Evolutionary conservation across 37 sponge, comb jelly and placozoan species (phyloP), one percentile per base, ranked within the genome.

Genomic region (Theonella swinhoei): DNA sequence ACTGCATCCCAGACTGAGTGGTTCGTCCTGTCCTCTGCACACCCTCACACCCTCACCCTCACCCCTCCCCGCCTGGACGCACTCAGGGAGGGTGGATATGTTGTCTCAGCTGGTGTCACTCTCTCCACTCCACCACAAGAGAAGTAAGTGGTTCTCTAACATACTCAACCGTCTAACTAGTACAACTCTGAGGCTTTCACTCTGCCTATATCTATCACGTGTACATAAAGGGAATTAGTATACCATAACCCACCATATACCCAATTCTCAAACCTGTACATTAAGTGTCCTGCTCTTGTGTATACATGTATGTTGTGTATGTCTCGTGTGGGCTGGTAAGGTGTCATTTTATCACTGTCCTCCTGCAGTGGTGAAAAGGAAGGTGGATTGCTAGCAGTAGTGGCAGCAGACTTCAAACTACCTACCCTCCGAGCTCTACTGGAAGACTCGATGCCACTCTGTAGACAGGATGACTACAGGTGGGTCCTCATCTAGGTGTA

Each of bases 381-480:
- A 20, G 68, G 74, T 24, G 63, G 25, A 0, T n/a, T 42, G 0
- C 47, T 73, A 1, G 64, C 80, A 30, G 87, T 87, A 54, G 68
- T 87, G 33, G 72, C 87, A 8, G 80, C 74, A 24, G 80, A 87
- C 29, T 30, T 79, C 37, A 87, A 74, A 26, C 60, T 74, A 1
- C 37, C 26, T 22, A 79, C 87, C 24, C 60, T 87, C n/a, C 23
- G 74, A 64, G 74, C 32, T 11, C 62, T 80, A 22, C 29, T 87
- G 28, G 26, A 32, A 0, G 39, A 66, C 1, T 75, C 87, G 43
- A 34, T 77, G 5, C 63, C 77, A 19, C 31, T 24, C 24, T 77
- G 78, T 42, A 36, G 39, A 24, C 17, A n/a, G 22, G 62, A 68
- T 0, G 28, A 32, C 19, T 22, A 54, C 61, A 19, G 29, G 26